phyloP scores from a whole-genome alignment of 2,113 vertebrate species.

The Hipposideros armiger region DNA sequence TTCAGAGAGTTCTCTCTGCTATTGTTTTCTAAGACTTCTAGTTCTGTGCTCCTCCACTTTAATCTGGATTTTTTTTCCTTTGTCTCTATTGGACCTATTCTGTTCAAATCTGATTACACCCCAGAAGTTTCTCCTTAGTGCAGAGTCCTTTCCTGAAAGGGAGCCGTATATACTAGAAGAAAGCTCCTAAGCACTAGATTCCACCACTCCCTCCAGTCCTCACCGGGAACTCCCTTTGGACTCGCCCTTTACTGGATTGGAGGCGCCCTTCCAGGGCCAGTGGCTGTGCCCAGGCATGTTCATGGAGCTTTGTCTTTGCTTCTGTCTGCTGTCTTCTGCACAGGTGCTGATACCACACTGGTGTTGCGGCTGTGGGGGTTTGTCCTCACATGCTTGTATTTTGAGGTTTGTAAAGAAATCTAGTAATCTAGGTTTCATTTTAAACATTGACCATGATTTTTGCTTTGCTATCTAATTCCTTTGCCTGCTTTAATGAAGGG shows the following conservation, averaged over 20 bases:
- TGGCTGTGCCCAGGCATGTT: rapidly evolving
- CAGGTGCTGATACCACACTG: not conserved
- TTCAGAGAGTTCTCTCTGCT: not conserved
- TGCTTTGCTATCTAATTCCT: not conserved
- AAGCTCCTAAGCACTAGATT: not conserved
- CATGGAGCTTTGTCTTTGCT: not conserved
- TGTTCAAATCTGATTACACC: not conserved
- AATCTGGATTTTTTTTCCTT: not conserved
- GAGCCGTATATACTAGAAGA: not conserved
- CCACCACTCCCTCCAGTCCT: not conserved
- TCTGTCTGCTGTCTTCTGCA: not conserved
- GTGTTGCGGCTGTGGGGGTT: not conserved
- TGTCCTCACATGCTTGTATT: not conserved
- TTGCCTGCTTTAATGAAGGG: not conserved
- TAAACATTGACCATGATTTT: conserved; percentile 19
- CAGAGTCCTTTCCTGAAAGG: not conserved
- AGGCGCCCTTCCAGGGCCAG: not conserved
- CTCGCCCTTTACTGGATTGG: not conserved
- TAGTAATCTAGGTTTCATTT: not conserved
- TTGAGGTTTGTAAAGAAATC: not conserved
- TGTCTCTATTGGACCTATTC: not conserved
- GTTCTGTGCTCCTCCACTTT: not conserved
- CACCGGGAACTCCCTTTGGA: rapidly evolving
- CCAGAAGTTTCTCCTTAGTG: not conserved
- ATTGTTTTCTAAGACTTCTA: not conserved